Evolutionary conservation across 2,888 invertebrate genomes (phyloP), one percentile per base, ranked within the genome.

Genomic region (Rosalia funebris): DNA sequence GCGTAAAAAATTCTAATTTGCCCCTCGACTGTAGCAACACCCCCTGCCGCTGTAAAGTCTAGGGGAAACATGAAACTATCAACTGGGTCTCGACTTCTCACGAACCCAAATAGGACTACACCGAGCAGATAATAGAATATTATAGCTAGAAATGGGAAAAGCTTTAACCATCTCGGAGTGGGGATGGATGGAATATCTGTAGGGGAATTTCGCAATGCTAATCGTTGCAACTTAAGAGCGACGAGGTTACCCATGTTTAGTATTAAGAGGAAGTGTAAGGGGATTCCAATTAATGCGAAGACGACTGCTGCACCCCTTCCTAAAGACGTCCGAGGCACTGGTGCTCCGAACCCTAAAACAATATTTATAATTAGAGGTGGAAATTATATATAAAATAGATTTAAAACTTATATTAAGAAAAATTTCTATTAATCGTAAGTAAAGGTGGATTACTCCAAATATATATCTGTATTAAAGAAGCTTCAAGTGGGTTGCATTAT

Each of bases 21-120:
- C 1, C 86, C 85, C 46, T 83, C 79, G 17, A 88, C 87, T 15
- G 81, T 83, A 4, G 88, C 88, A 20, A 90, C 85, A 1, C 89
- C 89, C 0, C 90, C 89, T 0, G 86, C 87, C 0, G 88, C 88
- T 3, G 90, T 89, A 70, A 91, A 90, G 75, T 90, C 89, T 62
- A 90, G 72, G 0, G 90, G 90, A 72, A 90, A 91, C 80, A 89
- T 82, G 14, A 87, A 75, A 60, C 85, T 82, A 41, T 88, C 87
- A 1, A 85, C 77, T 0, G 84, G 74, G 1, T 82, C 77, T 57
- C 84, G 81, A 4, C 80, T 77, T 44, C 89, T 81, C 1, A 84
- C 79, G 11, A 86, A 81, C 1, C 90, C 90, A 69, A 90, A 90
- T 14, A 83, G 75, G 0, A 87, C 65, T 41, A 87, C 84, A 0